phyloP scores from a whole-genome alignment of 2,113 vertebrate species.

The Scophthalmus maximus region DNA sequence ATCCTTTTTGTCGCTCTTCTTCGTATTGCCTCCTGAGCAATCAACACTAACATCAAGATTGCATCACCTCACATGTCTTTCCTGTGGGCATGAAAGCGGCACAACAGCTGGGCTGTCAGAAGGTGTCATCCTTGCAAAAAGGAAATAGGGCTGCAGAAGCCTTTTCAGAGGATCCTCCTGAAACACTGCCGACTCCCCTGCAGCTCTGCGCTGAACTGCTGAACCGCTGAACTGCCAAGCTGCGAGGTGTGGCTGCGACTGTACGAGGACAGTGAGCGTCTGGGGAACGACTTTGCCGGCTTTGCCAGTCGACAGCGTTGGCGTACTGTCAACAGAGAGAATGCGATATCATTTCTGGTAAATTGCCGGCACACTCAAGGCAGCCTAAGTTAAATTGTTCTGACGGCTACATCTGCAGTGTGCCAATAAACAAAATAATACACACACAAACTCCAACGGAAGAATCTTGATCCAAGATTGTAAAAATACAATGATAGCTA shows the following conservation, averaged over 20 bases:
- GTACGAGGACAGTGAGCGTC: slow-evolving; percentile 24
- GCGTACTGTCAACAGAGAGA: slow-evolving; percentile 62
- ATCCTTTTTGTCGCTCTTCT: not conserved
- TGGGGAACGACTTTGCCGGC: slow-evolving; percentile 42
- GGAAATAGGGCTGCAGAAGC: slow-evolving; percentile 40
- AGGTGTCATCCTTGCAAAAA: slow-evolving; percentile 49
- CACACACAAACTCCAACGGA: too few relatives aligned
- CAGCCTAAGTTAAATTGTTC: too few relatives aligned
- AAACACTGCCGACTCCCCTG: slow-evolving; percentile 37
- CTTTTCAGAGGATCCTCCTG: slow-evolving; percentile 58
- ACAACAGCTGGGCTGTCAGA: slow-evolving; percentile 71
- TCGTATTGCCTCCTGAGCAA: slow-evolving; percentile 27
- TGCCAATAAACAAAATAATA: too few relatives aligned
- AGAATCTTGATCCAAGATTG: too few relatives aligned
- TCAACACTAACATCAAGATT: slow-evolving; percentile 49
- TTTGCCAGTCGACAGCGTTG: slow-evolving; percentile 51
- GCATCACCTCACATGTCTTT: slow-evolving; percentile 61
- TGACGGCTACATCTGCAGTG: too few relatives aligned
- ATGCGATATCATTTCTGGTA: slow-evolving; percentile 67
- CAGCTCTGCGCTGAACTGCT: slow-evolving; percentile 56
- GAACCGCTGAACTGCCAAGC: slow-evolving; percentile 64
- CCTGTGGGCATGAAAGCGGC: slow-evolving; percentile 36
- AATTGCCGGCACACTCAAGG: slow-evolving; percentile 63
- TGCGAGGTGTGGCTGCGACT: slow-evolving; percentile 1
- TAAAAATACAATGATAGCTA: too few relatives aligned